Evolutionary conservation across 2,888 invertebrate genomes (phyloP).

Genomic region (Hemistola chrysoprasaria): DNA sequence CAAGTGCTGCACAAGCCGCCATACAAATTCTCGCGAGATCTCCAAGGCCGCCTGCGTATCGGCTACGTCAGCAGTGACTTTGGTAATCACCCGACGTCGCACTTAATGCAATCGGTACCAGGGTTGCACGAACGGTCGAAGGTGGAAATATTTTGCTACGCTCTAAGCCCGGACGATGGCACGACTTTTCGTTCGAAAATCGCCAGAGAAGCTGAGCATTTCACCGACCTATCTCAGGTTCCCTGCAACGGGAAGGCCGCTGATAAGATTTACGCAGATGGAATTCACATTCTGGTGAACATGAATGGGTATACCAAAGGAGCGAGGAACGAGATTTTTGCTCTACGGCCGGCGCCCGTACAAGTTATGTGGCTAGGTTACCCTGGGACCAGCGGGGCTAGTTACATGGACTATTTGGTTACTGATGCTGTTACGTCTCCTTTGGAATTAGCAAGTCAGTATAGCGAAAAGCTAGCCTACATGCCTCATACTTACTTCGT

Average conservation of each 20-base stretch:
- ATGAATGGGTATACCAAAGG: constrained; percentile 99
- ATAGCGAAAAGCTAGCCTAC: constrained; percentile 98
- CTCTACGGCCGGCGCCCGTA: constrained; percentile 96
- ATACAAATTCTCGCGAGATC: constrained; percentile 89
- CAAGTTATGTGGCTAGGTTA: constrained; percentile 99
- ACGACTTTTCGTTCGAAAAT: constrained; percentile 99
- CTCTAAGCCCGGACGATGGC: constrained; percentile 97
- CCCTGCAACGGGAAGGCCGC: constrained; percentile 99
- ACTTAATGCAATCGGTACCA: constrained; percentile 99
- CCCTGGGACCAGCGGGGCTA: constrained; percentile 98
- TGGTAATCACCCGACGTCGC: constrained; percentile 99
- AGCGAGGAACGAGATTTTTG: constrained; percentile 99
- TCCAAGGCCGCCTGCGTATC: constrained; percentile 89
- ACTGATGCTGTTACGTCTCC: constrained; percentile 99
- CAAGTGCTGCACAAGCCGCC: constrained; percentile 96
- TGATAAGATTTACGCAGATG: constrained; percentile 96
- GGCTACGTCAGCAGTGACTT: constrained; percentile 99
- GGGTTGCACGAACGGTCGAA: constrained; percentile 92
- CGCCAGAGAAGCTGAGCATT: constrained; percentile 96
- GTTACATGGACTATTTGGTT: constrained; percentile 99
- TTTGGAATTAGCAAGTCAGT: constrained; percentile 92
- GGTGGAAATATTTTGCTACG: constrained; percentile 97
- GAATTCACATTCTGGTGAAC: constrained; percentile 98
- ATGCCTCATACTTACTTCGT: constrained; percentile 99
- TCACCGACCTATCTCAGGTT: constrained; percentile 95